A percentile compares a stretch with the other conserved stretches of the same genome.
Evolutionary conservation across 2,888 invertebrate species (phyloP).

Genomic region (Caenorhabditis afra): DNA sequence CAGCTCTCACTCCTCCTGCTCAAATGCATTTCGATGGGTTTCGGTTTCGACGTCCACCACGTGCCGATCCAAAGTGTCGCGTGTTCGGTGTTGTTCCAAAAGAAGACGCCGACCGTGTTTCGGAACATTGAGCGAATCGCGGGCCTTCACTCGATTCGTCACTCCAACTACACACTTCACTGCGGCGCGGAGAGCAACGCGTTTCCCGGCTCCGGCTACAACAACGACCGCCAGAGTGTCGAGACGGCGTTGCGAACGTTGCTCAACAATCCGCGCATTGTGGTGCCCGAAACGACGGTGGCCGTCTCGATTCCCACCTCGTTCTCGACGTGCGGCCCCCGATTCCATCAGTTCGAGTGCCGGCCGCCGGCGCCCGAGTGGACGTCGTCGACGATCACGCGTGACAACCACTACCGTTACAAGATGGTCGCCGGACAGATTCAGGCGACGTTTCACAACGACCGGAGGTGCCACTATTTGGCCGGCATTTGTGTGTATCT

Average conservation of each 20-base stretch:
- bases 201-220: background rate
- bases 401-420: background rate
- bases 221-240: background rate
- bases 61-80: too few relatives aligned
- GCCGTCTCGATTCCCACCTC: background rate
- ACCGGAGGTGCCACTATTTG: constrained; percentile 4
- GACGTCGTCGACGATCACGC: constrained; percentile 1
- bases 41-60: too few relatives aligned
- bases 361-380: constrained; percentile 13
- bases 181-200: background rate
- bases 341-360: constrained; percentile 9
- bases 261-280: background rate
- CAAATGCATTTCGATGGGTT: background rate
- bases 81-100: background rate
- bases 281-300: background rate
- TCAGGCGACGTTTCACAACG: constrained; percentile 4
- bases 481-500: background rate
- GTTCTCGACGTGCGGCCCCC: constrained; percentile 7
- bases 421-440: constrained; percentile 7
- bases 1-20: background rate
- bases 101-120: background rate
- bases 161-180: background rate
- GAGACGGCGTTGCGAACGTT: background rate
- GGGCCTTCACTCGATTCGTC: background rate
- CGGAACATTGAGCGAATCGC: background rate